These are phyloP conservation scores for Elysia chlorotica DNA, from an alignment of 1,140 invertebrate species.

Conservation along the genomic window DNA sequence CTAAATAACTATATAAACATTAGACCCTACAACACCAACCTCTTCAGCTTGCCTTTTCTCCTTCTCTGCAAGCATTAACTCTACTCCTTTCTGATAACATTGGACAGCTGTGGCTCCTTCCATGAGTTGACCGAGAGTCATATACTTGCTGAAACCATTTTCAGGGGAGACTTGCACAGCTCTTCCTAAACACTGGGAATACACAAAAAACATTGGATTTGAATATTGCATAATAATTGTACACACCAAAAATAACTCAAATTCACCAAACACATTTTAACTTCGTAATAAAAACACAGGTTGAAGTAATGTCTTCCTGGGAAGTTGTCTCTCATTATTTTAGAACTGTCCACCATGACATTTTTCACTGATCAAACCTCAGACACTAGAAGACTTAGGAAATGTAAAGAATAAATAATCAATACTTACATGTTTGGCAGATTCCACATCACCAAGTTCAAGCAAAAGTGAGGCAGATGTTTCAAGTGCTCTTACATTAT, in stretches of 20 bases:
- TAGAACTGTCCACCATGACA: too few relatives aligned
- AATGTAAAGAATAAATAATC: neutral
- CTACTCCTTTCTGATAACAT: slow-evolving; percentile 61
- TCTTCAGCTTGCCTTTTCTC: slow-evolving; percentile 35
- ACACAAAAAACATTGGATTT: neutral
- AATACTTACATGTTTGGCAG: slow-evolving; percentile 51
- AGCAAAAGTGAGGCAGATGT: slow-evolving; percentile 55
- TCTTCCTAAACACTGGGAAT: slow-evolving; percentile 55
- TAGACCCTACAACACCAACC: slow-evolving; percentile 23
- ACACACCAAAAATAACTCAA: neutral
- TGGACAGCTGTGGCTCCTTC: slow-evolving; percentile 56
- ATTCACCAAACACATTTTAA: neutral
- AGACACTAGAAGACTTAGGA: neutral
- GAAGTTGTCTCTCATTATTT: neutral
- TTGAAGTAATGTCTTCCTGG: neutral
- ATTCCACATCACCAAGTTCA: slow-evolving; percentile 58
- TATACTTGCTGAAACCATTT: slow-evolving; percentile 61
- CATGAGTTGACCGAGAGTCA: slow-evolving; percentile 61
- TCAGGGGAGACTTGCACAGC: slow-evolving; percentile 58
- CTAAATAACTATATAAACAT: neutral
- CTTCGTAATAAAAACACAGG: neutral
- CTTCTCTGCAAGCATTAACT: slow-evolving; percentile 53
- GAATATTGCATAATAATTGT: neutral
- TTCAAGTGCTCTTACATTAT: slow-evolving; percentile 57
- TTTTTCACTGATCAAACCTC: too few relatives aligned